Percentiles rank a stretch among this genome's conserved stretches.
These are phyloP conservation scores for Excalfactoria chinensis DNA, from an alignment of 2,113 vertebrate genomes.

Conservation along the genomic window DNA sequence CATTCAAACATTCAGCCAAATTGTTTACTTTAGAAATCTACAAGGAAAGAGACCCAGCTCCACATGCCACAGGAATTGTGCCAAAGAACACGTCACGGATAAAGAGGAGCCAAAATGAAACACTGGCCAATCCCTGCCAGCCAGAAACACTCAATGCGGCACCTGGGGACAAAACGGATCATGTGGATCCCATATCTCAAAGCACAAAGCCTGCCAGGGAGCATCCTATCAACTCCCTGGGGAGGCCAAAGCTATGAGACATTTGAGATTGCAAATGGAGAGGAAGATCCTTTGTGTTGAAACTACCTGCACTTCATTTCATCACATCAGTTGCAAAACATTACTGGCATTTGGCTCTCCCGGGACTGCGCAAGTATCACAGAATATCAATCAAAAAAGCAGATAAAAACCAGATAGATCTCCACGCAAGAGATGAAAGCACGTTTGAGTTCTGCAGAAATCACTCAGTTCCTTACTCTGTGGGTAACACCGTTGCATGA, in stretches of 20 bases:
- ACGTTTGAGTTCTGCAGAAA: not conserved
- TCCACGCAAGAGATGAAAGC: not conserved
- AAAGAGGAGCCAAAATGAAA: not conserved
- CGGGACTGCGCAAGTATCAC: not conserved
- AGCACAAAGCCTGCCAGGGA: rapidly evolving
- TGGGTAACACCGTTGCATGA: not conserved
- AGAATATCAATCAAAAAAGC: not conserved
- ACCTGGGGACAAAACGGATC: not conserved
- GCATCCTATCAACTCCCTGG: rapidly evolving
- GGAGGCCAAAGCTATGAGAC: not conserved
- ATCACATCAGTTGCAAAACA: not conserved
- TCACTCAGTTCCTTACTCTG: not conserved
- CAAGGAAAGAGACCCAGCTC: not conserved
- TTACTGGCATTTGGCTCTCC: not conserved
- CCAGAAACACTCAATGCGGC: not conserved
- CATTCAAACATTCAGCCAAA: not conserved
- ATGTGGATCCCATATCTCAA: rapidly evolving
- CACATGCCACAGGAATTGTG: not conserved
- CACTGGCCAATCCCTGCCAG: rapidly evolving
- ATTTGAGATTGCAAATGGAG: not conserved
- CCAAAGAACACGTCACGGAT: not conserved
- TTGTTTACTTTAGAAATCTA: not conserved
- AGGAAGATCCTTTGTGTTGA: not conserved
- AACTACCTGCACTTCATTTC: not conserved
- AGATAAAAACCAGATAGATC: not conserved